Percentiles rank a stretch among this genome's conserved stretches.
Evolutionary conservation across 1,140 invertebrate genomes (phyloP).

Genomic region (Mactra quadrangularis): DNA sequence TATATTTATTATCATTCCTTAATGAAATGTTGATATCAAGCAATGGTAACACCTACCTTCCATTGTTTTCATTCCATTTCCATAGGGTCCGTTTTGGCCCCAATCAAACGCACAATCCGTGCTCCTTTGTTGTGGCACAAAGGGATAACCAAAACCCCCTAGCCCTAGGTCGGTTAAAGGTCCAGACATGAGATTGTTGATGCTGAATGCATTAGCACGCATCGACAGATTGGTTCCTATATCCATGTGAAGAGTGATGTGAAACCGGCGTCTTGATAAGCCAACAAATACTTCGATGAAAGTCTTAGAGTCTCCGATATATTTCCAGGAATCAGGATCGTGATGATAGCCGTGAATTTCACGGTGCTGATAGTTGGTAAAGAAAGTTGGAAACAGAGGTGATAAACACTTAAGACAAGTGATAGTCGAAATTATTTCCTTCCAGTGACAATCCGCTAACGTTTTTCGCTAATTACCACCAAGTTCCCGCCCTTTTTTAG

Average conservation of each 20-base stretch:
- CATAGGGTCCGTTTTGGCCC: conserved; percentile 65
- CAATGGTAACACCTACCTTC: conserved; percentile 68
- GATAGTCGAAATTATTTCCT: conserved; percentile 35
- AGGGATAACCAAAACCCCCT: conserved; percentile 55
- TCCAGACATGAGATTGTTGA: conserved; percentile 56
- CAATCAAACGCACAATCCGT: conserved; percentile 78
- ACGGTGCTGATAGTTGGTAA: conserved; percentile 32
- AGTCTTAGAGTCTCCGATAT: conserved; percentile 18
- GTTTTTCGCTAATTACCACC: neutral
- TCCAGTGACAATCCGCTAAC: conserved; percentile 28
- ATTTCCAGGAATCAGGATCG: conserved; percentile 8
- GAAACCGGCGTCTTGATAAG: conserved; percentile 24
- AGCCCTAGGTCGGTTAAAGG: conserved; percentile 57
- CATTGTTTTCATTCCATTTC: conserved; percentile 73
- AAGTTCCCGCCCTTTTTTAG: conserved; percentile 13
- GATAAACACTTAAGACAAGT: conserved; percentile 45
- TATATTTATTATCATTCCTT: conserved; percentile 19
- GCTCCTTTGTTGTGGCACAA: conserved; percentile 69
- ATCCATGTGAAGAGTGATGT: conserved; percentile 54
- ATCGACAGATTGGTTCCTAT: conserved; percentile 44
- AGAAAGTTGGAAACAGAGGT: conserved; percentile 41
- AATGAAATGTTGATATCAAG: neutral
- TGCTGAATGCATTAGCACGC: conserved; percentile 62
- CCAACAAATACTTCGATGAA: conserved; percentile 17
- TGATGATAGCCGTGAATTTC: conserved; percentile 21